Conservation (phyloP, 1,140 invertebrate species). For the Nebria ingens region DNA sequence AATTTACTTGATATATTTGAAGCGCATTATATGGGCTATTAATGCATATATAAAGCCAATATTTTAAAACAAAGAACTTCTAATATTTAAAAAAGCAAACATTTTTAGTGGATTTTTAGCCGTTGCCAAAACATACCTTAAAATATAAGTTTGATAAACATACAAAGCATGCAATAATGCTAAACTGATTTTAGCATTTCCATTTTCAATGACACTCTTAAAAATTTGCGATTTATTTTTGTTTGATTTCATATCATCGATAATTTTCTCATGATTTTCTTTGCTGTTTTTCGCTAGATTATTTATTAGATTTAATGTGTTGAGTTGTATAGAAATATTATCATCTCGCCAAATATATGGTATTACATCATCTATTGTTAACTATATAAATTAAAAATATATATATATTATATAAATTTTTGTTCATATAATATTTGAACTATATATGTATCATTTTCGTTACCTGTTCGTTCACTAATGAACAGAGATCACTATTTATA, state of each 20-base stretch:
- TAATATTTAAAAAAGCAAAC: not conserved
- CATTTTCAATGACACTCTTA: not conserved
- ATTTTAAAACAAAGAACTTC: not conserved
- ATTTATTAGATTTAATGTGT: not conserved
- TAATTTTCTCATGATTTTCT: not conserved
- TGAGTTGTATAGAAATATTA: not conserved
- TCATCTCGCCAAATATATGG: conserved; percentile 1
- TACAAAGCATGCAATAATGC: not conserved
- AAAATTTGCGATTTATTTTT: not conserved
- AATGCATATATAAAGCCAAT: too few species aligned
- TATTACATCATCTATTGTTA: not conserved
- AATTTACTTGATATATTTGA: not conserved
- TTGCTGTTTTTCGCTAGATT: not conserved
- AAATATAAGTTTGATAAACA: not conserved
- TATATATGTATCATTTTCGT: not conserved
- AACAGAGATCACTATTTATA: not conserved
- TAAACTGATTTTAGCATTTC: not conserved
- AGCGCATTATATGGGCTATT: not conserved
- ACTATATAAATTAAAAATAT: too few species aligned
- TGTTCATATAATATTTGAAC: too few species aligned
- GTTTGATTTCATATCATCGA: not conserved
- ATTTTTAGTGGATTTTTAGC: too few species aligned
- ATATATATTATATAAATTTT: too few species aligned
- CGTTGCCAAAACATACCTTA: not conserved
- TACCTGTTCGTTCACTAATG: not conserved